Evolutionary conservation across 2,113 vertebrate genomes (phyloP).

Genomic region (Tringa solitaria): DNA sequence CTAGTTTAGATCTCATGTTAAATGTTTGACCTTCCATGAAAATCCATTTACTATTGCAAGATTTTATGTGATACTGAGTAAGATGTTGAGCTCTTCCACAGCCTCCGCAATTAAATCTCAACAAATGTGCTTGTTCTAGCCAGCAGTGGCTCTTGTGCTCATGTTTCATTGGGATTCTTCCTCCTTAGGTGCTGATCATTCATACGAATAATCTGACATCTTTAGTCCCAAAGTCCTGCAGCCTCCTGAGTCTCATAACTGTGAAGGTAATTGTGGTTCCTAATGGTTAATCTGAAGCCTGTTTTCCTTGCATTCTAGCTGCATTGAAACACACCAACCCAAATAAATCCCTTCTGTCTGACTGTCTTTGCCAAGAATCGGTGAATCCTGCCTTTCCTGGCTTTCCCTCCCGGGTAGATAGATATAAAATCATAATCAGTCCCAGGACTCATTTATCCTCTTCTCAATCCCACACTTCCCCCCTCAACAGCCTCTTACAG

Average conservation of each 20-base stretch:
- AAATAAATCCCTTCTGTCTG: not conserved
- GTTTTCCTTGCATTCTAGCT: not conserved
- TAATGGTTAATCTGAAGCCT: not conserved
- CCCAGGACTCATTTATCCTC: not conserved
- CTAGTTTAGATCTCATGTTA: not conserved
- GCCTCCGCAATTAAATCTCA: not conserved
- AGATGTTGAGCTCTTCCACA: not conserved
- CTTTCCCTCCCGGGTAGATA: not conserved
- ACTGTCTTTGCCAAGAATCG: not conserved
- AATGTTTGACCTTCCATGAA: not conserved
- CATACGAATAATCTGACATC: constrained; percentile 85
- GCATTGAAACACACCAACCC: not conserved
- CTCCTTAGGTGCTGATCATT: constrained; percentile 85
- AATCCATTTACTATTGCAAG: not conserved
- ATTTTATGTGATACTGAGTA: not conserved
- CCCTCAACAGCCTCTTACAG: not conserved
- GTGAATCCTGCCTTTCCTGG: not conserved
- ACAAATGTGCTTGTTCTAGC: not conserved
- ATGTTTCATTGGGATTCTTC: not conserved
- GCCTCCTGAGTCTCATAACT: constrained; percentile 77
- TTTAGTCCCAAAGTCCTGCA: constrained; percentile 87
- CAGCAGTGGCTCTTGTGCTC: not conserved
- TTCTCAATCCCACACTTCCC: not conserved
- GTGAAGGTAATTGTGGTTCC: constrained; percentile 81
- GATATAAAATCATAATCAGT: not conserved